A percentile compares a stretch with the other conserved stretches of the same genome.
Conservation (phyloP, 1,140 invertebrate genomes). For the Temnothorax longispinosus region DNA sequence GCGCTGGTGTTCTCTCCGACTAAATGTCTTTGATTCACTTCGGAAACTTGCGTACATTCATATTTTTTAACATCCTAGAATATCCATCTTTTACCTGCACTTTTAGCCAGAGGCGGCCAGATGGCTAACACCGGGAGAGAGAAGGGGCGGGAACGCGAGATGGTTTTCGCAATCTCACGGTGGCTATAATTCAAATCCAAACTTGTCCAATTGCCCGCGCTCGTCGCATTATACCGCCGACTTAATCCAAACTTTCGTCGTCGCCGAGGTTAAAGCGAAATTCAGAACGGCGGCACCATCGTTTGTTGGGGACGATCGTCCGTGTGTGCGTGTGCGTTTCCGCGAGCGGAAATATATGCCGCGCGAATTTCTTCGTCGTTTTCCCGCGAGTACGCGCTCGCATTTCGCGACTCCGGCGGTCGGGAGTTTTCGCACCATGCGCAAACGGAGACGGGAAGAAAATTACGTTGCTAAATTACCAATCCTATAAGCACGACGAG, state of each 20-base stretch:
- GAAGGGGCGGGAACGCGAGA: background rate
- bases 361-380: slow-evolving; percentile 12
- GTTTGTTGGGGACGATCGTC: background rate
- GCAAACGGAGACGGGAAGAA: slow-evolving; percentile 12
- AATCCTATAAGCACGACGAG: slow-evolving; percentile 39
- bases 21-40: background rate
- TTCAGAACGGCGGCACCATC: slow-evolving; percentile 24
- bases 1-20: background rate
- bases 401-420: background rate
- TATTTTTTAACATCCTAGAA: background rate
- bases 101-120: slow-evolving; percentile 21
- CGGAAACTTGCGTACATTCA: background rate
- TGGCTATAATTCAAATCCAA: slow-evolving; percentile 79
- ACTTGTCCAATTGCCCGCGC: slow-evolving; percentile 80
- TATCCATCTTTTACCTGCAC: background rate
- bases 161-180: slow-evolving; percentile 68
- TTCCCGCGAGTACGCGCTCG: background rate
- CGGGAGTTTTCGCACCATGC: background rate
- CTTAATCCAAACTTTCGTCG: slow-evolving; percentile 80
- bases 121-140: background rate
- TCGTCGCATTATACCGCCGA: slow-evolving; percentile 80
- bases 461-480: slow-evolving; percentile 52
- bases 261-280: slow-evolving; percentile 45
- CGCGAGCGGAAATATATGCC: slow-evolving; percentile 13
- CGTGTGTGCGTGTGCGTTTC: background rate